Conservation (phyloP, 2,113 vertebrate genomes). For the Poeciliopsis occidentalis region DNA sequence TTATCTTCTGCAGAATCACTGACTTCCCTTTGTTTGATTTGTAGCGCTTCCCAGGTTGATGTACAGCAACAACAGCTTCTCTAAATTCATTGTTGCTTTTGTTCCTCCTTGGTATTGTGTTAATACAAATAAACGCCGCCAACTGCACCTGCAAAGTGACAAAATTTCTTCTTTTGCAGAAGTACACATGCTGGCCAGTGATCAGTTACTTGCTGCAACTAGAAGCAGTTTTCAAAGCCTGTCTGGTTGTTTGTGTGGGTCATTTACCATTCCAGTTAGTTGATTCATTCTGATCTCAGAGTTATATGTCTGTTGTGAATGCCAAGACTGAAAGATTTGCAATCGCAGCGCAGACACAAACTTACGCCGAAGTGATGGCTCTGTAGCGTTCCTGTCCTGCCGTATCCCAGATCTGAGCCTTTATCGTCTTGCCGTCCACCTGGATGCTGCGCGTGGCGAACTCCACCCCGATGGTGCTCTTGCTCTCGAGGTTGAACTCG, state of each 20-base stretch:
- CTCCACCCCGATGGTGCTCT: constrained; percentile 98
- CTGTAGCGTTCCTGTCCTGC: constrained; percentile 97
- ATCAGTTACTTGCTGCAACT: not conserved
- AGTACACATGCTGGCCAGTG: not conserved
- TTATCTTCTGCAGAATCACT: not conserved
- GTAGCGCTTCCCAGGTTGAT: not conserved
- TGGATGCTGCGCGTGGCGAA: constrained; percentile 98
- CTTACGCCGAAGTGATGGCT: constrained; percentile 97
- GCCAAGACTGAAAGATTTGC: constrained; percentile 7
- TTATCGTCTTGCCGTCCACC: constrained; percentile 98
- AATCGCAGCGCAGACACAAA: constrained; percentile 12
- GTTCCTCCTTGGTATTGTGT: not conserved
- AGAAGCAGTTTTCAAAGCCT: not conserved
- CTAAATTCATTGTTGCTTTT: not conserved
- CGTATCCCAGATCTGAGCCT: constrained; percentile 98
- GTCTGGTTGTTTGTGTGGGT: not conserved
- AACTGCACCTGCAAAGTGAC: not conserved
- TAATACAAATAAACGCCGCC: not conserved
- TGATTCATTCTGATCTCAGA: not conserved
- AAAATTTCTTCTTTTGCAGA: not conserved
- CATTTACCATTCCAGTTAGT: not conserved
- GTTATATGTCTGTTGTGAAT: constrained; percentile 1
- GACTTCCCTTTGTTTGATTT: not conserved
- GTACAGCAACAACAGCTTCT: not conserved
- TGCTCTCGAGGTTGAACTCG: constrained; percentile 98